Evolutionary conservation across 2,113 vertebrate species (phyloP), one percentile per base, ranked within the genome.

Genomic region (Pseudopipra pipra): DNA sequence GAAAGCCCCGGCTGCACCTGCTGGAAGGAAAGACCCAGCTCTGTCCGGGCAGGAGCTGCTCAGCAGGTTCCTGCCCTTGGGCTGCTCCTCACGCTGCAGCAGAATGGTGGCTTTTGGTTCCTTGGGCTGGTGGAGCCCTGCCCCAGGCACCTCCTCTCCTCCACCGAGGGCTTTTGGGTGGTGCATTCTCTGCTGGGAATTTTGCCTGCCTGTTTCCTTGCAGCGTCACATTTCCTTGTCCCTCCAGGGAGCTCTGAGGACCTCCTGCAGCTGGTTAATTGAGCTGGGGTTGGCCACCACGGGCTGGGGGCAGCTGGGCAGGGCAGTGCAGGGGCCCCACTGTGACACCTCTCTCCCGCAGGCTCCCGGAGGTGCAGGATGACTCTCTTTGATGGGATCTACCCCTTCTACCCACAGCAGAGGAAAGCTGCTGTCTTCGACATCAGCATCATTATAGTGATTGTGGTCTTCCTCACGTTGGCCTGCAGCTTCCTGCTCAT

Each of bases 371-470:
- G 35, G 72, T 17, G 30, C 92, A 98, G 71, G 90, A 99, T 99
- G 99, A 99, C 99, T 89, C 98, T 99, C 83, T 99, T 98, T 89
- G 75, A 99, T 16, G 98, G 98, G 33, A 24, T 98, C 97, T 98
- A 99, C 96, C 98, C 99, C 89, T 99, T 99, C 96, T 99, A 99
- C 93, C 89, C 76, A 1, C 98, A 98, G 97, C 95, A 98, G 94
- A 98, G 97, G 84, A 99, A 97, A 66, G 90, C 96, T 14, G 98
- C 98, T 1, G 97, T 97, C 87, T 98, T 99, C 24, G 97, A 95
- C 39, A 92, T 98, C 85, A 94, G 95, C 44, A 95, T 98, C 92
- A 97, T 99, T 89, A 98, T 98, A 9, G 97, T 99, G 92, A 99
- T 99, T 18, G 86, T 98, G 73, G 98, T 99, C 54, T 99, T 99